Evolutionary conservation across 2,113 vertebrate genomes (phyloP).

Genomic region (Channa argus): DNA sequence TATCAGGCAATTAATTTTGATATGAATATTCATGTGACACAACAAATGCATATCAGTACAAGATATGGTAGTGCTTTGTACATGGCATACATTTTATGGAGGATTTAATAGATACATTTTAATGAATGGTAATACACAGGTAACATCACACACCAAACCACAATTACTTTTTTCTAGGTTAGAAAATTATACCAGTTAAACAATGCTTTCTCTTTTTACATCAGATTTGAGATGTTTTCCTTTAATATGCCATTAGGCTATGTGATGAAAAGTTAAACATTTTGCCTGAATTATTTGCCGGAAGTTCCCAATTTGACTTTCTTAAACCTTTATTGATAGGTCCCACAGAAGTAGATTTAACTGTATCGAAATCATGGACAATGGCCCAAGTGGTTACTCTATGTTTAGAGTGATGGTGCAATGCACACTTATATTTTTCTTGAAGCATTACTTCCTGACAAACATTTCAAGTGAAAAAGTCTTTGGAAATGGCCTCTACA

Average conservation of each 20-base stretch:
- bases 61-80: not conserved
- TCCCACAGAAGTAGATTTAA: not conserved
- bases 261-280: conserved; percentile 13
- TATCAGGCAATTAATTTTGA: not conserved
- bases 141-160: conserved; percentile 33
- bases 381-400: not conserved
- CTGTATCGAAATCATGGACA: not conserved
- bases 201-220: not conserved
- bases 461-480: conserved; percentile 87
- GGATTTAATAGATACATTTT: not conserved
- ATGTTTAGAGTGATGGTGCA: not conserved
- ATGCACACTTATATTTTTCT: not conserved
- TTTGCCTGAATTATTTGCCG: not conserved
- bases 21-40: not conserved
- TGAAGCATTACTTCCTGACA: not conserved
- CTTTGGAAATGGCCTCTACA: conserved; percentile 93
- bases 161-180: conserved; percentile 7
- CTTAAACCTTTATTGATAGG: not conserved
- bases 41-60: conserved; percentile 24
- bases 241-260: not conserved
- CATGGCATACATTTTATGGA: not conserved
- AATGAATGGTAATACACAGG: conserved; percentile 27
- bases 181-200: not conserved
- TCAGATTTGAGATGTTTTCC: not conserved
- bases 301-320: conserved; percentile 6